These are phyloP conservation scores for Scaptomyza caliginosa DNA, from an alignment of 2,888 invertebrate genomes.

Conservation along the genomic window DNA sequence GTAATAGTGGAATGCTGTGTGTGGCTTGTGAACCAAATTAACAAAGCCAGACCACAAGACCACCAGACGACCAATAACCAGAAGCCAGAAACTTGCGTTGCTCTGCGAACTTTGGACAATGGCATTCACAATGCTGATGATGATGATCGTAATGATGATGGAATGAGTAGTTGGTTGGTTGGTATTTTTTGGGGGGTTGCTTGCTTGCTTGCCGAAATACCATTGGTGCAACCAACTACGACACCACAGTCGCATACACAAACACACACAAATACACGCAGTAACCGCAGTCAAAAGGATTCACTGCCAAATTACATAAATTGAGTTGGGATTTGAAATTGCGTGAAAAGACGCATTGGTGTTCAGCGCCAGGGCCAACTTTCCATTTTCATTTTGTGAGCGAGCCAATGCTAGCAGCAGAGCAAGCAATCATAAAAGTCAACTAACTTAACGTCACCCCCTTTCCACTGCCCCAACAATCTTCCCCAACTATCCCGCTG, in stretches of 20 bases:
- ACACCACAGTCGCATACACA: conserved; percentile 8
- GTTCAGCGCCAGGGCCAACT: conserved; percentile 47
- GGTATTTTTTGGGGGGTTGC: not conserved
- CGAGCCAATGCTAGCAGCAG: conserved; percentile 56
- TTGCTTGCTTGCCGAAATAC: conserved; percentile 8
- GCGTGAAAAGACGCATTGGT: conserved; percentile 72
- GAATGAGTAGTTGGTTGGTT: conserved; percentile 28
- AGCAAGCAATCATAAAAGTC: conserved; percentile 73
- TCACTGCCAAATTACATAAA: conserved; percentile 78
- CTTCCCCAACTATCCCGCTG: not conserved
- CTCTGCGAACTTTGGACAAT: conserved; percentile 68
- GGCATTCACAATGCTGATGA: conserved; percentile 37
- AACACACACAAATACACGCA: not conserved
- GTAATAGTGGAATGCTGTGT: conserved; percentile 23
- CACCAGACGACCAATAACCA: conserved; percentile 69
- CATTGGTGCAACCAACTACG: conserved; percentile 13
- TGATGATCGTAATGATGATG: conserved; percentile 19
- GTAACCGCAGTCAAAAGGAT: conserved; percentile 74
- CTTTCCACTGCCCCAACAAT: not conserved
- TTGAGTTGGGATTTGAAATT: conserved; percentile 79
- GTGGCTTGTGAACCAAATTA: conserved; percentile 69
- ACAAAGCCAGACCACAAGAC: conserved; percentile 65
- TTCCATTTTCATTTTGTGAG: conserved; percentile 61
- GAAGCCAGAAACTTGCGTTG: conserved; percentile 60
- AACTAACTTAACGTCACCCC: conserved; percentile 53